Evolutionary conservation across 1,140 invertebrate genomes (phyloP).

Genomic region (Saccostrea glomerata): DNA sequence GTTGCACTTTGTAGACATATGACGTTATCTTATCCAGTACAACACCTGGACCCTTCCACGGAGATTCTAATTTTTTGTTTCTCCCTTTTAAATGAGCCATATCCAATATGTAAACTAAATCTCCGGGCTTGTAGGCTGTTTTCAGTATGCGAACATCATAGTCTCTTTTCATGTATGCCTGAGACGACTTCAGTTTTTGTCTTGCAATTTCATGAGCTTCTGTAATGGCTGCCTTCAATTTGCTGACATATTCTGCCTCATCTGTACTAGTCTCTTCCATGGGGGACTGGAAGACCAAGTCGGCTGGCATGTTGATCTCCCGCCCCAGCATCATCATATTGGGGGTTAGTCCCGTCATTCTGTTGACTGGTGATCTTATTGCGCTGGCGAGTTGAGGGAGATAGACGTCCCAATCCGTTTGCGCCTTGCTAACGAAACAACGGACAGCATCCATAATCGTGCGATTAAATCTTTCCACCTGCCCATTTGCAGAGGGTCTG

Average conservation of each 20-base stretch:
- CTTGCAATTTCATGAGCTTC: conserved; percentile 52
- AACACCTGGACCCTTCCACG: conserved; percentile 58
- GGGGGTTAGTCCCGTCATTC: conserved; percentile 40
- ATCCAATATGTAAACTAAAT: conserved; percentile 55
- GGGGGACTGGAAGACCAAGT: not conserved
- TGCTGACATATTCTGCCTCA: conserved; percentile 41
- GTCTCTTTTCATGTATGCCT: conserved; percentile 53
- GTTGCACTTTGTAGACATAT: conserved; percentile 49
- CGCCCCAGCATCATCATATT: conserved; percentile 47
- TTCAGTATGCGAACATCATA: conserved; percentile 52
- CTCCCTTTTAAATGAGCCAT: conserved; percentile 49
- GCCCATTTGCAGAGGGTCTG: conserved; percentile 51
- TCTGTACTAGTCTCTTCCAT: not conserved
- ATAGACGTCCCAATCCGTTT: conserved; percentile 31
- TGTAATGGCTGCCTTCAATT: conserved; percentile 30
- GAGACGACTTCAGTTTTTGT: conserved; percentile 42
- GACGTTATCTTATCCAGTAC: conserved; percentile 51
- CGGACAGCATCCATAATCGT: conserved; percentile 46
- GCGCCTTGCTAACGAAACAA: conserved; percentile 39
- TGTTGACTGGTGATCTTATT: conserved; percentile 26
- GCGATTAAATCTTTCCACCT: conserved; percentile 51
- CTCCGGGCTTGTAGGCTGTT: conserved; percentile 46
- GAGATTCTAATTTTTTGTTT: conserved; percentile 50
- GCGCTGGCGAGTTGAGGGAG: conserved; percentile 29
- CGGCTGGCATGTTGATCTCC: conserved; percentile 25